Percentiles rank a stretch among this genome's conserved stretches.
Evolutionary conservation across 1,140 invertebrate species (phyloP).

Genomic region (Acromyrmex echinatior): DNA sequence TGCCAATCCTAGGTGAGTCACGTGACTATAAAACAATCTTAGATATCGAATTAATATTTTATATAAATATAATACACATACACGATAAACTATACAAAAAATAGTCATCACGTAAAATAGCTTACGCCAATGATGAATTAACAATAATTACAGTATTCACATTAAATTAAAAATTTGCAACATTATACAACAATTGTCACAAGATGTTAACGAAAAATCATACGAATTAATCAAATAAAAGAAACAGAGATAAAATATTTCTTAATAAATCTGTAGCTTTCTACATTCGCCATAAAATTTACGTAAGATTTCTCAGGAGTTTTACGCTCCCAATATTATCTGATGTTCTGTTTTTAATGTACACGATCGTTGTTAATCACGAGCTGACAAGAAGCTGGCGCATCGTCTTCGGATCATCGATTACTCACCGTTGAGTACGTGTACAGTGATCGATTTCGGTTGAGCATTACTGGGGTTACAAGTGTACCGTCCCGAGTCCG

Average conservation of each 20-base stretch:
- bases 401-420: slow-evolving; percentile 48
- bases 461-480: slow-evolving; percentile 96
- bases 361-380: slow-evolving; percentile 13
- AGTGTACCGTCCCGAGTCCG: slow-evolving; percentile 93
- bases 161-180: background rate
- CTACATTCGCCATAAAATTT: background rate
- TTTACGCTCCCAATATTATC: background rate
- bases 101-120: background rate
- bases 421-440: slow-evolving; percentile 96
- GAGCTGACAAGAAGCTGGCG: background rate
- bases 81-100: background rate
- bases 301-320: background rate
- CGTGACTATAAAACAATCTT: background rate
- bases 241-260: background rate
- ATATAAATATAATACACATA: too few relatives aligned
- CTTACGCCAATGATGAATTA: background rate
- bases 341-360: background rate
- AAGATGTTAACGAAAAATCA: background rate
- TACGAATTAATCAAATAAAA: background rate
- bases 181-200: background rate
- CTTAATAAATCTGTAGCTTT: background rate
- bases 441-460: slow-evolving; percentile 94
- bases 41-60: slow-evolving; percentile 16
- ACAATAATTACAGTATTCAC: background rate
- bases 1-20: background rate